These are phyloP conservation scores for Bembecia ichneumoniformis DNA, from an alignment of 2,888 invertebrate genomes.

Conservation along the genomic window DNA sequence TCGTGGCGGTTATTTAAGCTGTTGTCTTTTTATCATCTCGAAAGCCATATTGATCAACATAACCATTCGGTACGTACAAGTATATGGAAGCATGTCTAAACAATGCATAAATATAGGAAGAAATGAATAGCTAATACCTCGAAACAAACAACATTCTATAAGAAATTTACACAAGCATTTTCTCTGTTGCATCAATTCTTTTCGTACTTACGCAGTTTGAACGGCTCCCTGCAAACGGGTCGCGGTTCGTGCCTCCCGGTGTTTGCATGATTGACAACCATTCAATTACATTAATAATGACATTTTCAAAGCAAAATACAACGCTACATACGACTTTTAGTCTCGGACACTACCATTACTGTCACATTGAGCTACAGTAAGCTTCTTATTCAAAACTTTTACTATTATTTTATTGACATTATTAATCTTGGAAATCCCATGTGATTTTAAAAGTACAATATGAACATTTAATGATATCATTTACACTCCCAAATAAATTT, in stretches of 20 bases:
- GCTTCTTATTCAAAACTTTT: constrained; percentile 4
- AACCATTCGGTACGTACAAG: constrained; percentile 21
- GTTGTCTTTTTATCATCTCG: no score
- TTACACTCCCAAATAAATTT: no score
- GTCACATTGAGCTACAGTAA: background rate
- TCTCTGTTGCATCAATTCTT: constrained; percentile 52
- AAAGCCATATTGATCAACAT: constrained; percentile 18
- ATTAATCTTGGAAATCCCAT: constrained; percentile 11
- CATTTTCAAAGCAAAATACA: constrained; percentile 48
- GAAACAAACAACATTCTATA: constrained; percentile 58
- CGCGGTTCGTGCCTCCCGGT: constrained; percentile 53
- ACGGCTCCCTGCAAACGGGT: constrained; percentile 54
- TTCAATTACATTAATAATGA: constrained; percentile 62
- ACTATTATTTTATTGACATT: background rate
- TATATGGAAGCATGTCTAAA: constrained; percentile 54
- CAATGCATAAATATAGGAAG: constrained; percentile 51
- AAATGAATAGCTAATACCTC: constrained; percentile 39
- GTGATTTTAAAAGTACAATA: constrained; percentile 2
- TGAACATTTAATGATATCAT: no score
- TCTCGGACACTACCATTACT: constrained; percentile 1
- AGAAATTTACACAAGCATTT: constrained; percentile 51
- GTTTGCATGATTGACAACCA: constrained; percentile 72
- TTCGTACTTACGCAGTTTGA: constrained; percentile 59
- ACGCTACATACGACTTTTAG: constrained; percentile 38
- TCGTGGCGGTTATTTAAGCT: constrained; percentile 20